Evolutionary conservation across 2,888 invertebrate genomes (phyloP).

Genomic region (Nymphalis urticae): DNA sequence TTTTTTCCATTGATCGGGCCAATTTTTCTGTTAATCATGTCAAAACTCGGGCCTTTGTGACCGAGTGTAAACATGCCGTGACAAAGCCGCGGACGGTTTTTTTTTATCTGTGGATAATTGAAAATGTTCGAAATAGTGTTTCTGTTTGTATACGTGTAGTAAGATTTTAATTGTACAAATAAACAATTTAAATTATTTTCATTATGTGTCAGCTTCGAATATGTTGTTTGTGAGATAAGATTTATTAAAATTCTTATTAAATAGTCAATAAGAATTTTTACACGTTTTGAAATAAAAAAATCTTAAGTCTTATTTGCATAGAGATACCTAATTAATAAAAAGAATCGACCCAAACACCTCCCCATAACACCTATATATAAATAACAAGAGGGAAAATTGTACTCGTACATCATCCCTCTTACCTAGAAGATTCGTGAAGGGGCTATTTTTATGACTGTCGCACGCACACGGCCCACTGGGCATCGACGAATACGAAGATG

Average conservation of each 20-base stretch:
- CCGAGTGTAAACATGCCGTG: slow-evolving; percentile 68
- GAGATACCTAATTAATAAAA: slow-evolving; percentile 13
- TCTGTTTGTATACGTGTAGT: not conserved
- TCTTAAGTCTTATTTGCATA: not conserved
- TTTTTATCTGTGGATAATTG: slow-evolving; percentile 50
- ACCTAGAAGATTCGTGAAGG: slow-evolving; percentile 79
- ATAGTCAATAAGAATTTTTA: no score
- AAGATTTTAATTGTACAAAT: not conserved
- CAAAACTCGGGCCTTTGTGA: slow-evolving; percentile 65
- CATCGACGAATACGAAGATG: slow-evolving; percentile 69
- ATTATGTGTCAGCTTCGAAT: no score
- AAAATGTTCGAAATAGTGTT: slow-evolving; percentile 35
- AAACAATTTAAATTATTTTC: not conserved
- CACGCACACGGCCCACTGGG: slow-evolving; percentile 80
- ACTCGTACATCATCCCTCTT: slow-evolving; percentile 54
- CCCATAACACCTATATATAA: slow-evolving; percentile 52
- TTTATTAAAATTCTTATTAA: no score
- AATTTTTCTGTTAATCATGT: slow-evolving; percentile 77
- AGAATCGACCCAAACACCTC: slow-evolving; percentile 52
- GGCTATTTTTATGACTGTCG: slow-evolving; percentile 82
- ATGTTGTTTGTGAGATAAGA: no score
- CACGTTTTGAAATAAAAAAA: no score
- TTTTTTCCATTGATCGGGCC: slow-evolving; percentile 55
- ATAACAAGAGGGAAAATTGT: slow-evolving; percentile 77
- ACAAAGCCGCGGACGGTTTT: slow-evolving; percentile 51